These are phyloP conservation scores for Gryon sp. DNA, from an alignment of 1,140 invertebrate genomes.

Conservation along the genomic window DNA sequence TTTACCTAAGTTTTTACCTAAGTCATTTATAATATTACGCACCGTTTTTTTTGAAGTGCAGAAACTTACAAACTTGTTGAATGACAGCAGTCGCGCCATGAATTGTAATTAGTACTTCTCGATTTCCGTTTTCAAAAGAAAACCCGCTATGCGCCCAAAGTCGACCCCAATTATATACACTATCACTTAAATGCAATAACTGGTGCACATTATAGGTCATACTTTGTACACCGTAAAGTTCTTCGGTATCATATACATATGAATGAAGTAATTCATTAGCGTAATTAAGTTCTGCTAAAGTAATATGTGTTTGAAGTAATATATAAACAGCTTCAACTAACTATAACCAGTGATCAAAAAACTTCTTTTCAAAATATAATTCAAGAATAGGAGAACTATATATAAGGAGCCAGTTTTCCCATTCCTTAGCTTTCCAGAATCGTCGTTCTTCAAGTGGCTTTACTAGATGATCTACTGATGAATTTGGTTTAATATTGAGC, in stretches of 20 bases:
- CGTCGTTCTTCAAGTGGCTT: slow-evolving; percentile 20
- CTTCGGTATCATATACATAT: slow-evolving; percentile 27
- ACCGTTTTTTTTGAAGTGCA: slow-evolving; percentile 10
- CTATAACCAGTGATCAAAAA: slow-evolving; percentile 22
- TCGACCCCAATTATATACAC: too few relatives aligned
- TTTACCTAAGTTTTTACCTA: too few relatives aligned
- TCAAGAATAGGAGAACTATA: slow-evolving; percentile 38
- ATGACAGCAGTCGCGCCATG: slow-evolving; percentile 19
- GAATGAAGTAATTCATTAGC: slow-evolving; percentile 29
- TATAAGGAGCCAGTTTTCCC: slow-evolving; percentile 43
- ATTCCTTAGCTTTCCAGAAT: slow-evolving; percentile 54
- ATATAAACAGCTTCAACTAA: slow-evolving; percentile 33
- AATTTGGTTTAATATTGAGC: slow-evolving; percentile 18
- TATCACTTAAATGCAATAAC: slow-evolving; percentile 34
- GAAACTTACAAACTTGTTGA: slow-evolving; percentile 21
- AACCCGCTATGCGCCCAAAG: too few relatives aligned
- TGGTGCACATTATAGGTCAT: slow-evolving; percentile 56
- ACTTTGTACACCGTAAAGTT: background rate
- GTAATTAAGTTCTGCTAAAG: slow-evolving; percentile 16
- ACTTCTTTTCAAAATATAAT: slow-evolving; percentile 4
- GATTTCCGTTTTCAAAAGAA: slow-evolving; percentile 46
- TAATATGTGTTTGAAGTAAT: slow-evolving; percentile 37
- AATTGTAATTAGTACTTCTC: slow-evolving; percentile 12
- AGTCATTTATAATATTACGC: slow-evolving; percentile 1
- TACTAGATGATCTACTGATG: slow-evolving; percentile 14